Conservation (phyloP, 2,797 vertebrate species). For the Anguilla pacifica region DNA sequence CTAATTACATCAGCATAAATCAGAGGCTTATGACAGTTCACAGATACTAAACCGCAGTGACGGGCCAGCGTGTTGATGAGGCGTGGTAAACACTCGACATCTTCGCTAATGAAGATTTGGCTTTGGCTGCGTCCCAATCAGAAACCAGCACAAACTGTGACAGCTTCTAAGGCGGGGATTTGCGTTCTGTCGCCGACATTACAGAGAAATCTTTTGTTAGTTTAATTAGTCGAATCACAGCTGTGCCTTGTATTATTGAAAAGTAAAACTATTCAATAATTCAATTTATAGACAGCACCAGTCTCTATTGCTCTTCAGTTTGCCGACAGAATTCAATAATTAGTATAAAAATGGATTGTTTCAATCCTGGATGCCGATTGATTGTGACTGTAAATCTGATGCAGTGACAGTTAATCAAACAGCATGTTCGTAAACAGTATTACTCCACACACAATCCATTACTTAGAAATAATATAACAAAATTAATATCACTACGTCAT, state of each 20-base stretch:
- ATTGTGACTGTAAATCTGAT: too few species aligned
- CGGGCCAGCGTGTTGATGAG: not conserved
- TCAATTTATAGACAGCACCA: not conserved
- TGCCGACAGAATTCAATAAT: not conserved
- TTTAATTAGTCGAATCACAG: not conserved
- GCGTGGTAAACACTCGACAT: not conserved
- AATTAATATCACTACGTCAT: too few species aligned
- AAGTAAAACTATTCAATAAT: not conserved
- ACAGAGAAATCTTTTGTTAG: not conserved
- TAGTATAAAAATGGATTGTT: not conserved
- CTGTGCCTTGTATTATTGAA: not conserved
- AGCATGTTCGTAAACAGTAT: too few species aligned
- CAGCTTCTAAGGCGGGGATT: not conserved
- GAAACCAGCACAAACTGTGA: not conserved
- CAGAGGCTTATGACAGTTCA: not conserved
- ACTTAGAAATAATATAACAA: too few species aligned
- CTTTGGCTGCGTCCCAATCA: not conserved
- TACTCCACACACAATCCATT: too few species aligned
- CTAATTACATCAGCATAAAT: constrained; percentile 12
- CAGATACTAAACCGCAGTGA: not conserved
- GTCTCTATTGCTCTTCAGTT: not conserved
- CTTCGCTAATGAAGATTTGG: not conserved
- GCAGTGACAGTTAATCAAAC: too few species aligned
- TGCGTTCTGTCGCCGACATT: not conserved
- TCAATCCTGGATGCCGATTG: too few species aligned